Evolutionary conservation across 2,113 vertebrate species (phyloP).

Genomic region (Prunella himalayana): DNA sequence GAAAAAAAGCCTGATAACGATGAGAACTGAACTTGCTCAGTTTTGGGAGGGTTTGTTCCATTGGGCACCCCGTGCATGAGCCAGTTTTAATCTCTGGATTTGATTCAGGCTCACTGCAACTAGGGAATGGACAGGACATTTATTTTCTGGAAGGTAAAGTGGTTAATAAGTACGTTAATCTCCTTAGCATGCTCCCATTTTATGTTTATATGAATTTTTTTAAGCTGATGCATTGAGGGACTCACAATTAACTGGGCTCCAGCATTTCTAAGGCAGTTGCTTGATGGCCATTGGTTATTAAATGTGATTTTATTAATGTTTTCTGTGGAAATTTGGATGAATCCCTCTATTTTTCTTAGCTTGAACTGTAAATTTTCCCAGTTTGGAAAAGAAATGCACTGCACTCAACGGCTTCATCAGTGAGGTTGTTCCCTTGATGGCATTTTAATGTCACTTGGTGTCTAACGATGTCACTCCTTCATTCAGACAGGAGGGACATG

Average conservation of each 20-base stretch:
- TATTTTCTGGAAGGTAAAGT: not conserved
- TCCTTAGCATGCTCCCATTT: not conserved
- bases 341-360: not conserved
- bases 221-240: not conserved
- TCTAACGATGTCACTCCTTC: slow-evolving; percentile 6
- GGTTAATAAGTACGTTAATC: not conserved
- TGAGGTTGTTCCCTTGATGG: not conserved
- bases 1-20: not conserved
- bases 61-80: rapidly evolving
- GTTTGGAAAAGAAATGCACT: not conserved
- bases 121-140: not conserved
- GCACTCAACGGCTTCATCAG: not conserved
- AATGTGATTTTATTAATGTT: not conserved
- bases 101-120: not conserved
- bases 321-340: not conserved
- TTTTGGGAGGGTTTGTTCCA: not conserved
- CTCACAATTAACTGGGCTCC: not conserved
- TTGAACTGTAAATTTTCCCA: not conserved
- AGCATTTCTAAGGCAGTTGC: not conserved
- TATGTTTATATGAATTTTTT: not conserved
- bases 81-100: not conserved
- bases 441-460: not conserved
- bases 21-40: not conserved
- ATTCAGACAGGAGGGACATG: not conserved
- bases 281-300: not conserved